Evolutionary conservation across 2,888 invertebrate species (phyloP), one percentile per base, ranked within the genome.

Genomic region (Drosophila bunnanda): DNA sequence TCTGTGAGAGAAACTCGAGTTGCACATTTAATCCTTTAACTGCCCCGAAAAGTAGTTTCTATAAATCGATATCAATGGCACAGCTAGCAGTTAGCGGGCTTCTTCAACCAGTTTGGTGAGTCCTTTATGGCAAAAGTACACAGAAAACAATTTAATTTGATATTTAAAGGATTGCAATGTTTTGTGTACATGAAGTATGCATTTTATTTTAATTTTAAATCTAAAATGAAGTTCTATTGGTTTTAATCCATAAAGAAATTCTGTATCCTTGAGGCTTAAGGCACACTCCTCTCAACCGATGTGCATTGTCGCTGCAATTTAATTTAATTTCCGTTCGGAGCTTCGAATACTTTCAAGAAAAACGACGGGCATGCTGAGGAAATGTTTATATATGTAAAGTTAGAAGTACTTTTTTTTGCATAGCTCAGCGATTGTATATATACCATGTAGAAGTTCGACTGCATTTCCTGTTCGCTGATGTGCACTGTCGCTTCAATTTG

Each of bases 401-500:
- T 52, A 34, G 2, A 52, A 52, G 50, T 36, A 52, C 50, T 50
- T 50, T 52, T 52, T 52, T 52, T 52, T 52, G 50, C 50, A 34
- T 52, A 32, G 20, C 50, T 22, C 34, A 52, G 32, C 32, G 32
- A 22, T 15, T 52, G 30, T 46, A 7, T 34, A n/a, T 34, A 50
- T 32, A 52, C 15, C 6, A 32, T 20, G 20, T 10, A 34, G 50
- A 52, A 52, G 50, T 52, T 52, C 50, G 34, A 34, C 54, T 39
- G n/a, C 30, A 30, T 39, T 39, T 59, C 39, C 22, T 39, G 39
- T 38, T n/a, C 59, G 22, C 59, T 54, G 38, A 59, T 38, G 56
- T 67, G 55, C 55, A 44, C 20, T 67, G 34, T 57, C 70, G 70
- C 39, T 34, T 62, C 53, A 39, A 62, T 54, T 73, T 52, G 64